Evolutionary conservation across 2,797 vertebrate species (phyloP).

Genomic region (Argentina silus): DNA sequence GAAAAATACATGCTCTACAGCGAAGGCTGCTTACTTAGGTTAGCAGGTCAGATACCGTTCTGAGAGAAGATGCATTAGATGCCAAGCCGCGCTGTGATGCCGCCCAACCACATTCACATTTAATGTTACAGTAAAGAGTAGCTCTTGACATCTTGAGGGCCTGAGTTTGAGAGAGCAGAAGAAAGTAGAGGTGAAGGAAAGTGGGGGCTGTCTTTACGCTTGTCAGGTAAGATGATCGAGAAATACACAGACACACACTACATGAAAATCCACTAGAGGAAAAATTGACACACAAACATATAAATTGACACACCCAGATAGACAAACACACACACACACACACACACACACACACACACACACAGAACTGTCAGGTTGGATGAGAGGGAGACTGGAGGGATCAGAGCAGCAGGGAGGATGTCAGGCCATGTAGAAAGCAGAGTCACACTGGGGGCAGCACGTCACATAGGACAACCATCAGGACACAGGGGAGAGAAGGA

Average conservation of each 20-base stretch:
- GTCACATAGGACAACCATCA: conserved; percentile 10
- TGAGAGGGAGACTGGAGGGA: conserved; percentile 17
- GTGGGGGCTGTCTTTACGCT: background rate
- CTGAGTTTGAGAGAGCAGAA: conserved; percentile 8
- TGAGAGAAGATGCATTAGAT: background rate
- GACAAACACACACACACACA: conserved; percentile 3
- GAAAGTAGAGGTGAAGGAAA: background rate
- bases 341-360: conserved; percentile 16
- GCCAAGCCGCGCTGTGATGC: background rate
- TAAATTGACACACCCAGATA: background rate
- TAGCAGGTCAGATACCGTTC: background rate
- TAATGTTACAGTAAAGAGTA: conserved; percentile 8
- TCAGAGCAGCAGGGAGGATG: conserved; percentile 35
- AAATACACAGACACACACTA: background rate
- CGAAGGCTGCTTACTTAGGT: conserved; percentile 23
- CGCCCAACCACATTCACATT: background rate
- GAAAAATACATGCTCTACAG: conserved; percentile 8
- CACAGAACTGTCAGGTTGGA: background rate
- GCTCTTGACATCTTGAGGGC: background rate
- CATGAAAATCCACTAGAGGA: background rate
- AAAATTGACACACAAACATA: background rate
- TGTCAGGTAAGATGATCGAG: background rate
- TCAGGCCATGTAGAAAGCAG: conserved; percentile 12
- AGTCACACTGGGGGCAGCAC: conserved; percentile 17
- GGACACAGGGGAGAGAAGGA: conserved; percentile 30